These are phyloP conservation scores for Lemur catta DNA, from an alignment of 2,797 vertebrate species.

Conservation along the genomic window DNA sequence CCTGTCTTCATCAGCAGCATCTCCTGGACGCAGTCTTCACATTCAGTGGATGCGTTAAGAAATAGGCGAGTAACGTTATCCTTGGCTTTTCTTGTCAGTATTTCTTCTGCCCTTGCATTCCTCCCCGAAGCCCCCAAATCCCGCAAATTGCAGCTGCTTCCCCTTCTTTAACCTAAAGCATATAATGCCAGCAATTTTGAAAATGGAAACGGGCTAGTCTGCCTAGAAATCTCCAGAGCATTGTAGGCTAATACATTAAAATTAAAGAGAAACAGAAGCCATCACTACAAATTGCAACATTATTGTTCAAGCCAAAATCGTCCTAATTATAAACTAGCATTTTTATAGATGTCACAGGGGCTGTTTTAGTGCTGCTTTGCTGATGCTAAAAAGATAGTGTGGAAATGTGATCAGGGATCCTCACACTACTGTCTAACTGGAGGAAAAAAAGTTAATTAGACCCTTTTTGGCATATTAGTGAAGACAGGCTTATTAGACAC, in stretches of 20 bases:
- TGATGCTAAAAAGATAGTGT: conserved; percentile 53
- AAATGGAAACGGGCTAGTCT: conserved; percentile 40
- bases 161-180: conserved; percentile 11
- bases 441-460: conserved; percentile 77
- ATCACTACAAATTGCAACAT: conserved; percentile 64
- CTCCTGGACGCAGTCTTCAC: background rate
- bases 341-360: conserved; percentile 58
- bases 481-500: conserved; percentile 77
- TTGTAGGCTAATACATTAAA: conserved; percentile 70
- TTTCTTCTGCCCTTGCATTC: background rate
- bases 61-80: background rate
- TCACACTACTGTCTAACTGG: conserved; percentile 61
- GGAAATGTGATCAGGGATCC: conserved; percentile 48
- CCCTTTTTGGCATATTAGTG: conserved; percentile 74
- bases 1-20: background rate
- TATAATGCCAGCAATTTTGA: conserved; percentile 32
- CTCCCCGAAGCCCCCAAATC: background rate
- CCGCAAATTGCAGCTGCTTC: background rate
- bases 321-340: conserved; percentile 49
- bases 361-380: conserved; percentile 50
- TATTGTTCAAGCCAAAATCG: conserved; percentile 55
- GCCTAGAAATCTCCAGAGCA: conserved; percentile 63
- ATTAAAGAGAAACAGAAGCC: conserved; percentile 74
- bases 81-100: background rate
- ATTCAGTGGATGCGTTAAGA: background rate